Base-by-base conservation (phyloP, 1,140 invertebrate species). In the Diorhabda sublineata region DNA sequence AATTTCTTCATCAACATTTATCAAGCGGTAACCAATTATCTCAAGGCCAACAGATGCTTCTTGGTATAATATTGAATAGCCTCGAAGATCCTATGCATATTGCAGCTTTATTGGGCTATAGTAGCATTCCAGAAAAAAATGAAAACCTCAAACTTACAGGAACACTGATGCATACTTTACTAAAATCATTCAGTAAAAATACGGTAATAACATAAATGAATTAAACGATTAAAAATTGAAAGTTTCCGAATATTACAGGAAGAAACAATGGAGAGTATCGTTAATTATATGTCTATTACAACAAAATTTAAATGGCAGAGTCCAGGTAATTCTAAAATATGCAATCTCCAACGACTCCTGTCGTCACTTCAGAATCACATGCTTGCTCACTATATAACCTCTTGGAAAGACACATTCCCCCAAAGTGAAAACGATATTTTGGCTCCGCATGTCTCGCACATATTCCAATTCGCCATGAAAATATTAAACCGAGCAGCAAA, bases 331-430 rank as follows among this genome's bases (percentile, higher is more conserved):
- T 65, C 71, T 6, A 82, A 80, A 44, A 80, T 81, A 9, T 68
- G 74, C 47, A 83, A 87, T 72, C 77, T 88, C 0, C 81, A 85
- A 70, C 80, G 69, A 47, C 52, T 89, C 5, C 76, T 89, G 9
- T 84, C 86, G 7, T 85, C 85, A 3, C 74, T 89, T 26, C 87
- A 89, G 74, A 87, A 86, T 76, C 88, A 89, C 78, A 71, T 89
- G 66, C 76, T 89, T 67, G 85, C 87, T 0, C 83, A 84, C 58
- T 73, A 73, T 26, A 75, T 71, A 75, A 75, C 72, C 72, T 72
- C 67, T 47, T 65, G 61, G 2, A 65, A 75, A 61, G 67, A 68
- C 26, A 41, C 68, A 57, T 6, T 63, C 4, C 61, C 57, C 47
- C 45, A 58, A 3, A 61, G 45, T 2, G 73, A 75, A 9, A 69